Evolutionary conservation across 2,113 vertebrate species (phyloP).

Genomic region (Bufo bufo): DNA sequence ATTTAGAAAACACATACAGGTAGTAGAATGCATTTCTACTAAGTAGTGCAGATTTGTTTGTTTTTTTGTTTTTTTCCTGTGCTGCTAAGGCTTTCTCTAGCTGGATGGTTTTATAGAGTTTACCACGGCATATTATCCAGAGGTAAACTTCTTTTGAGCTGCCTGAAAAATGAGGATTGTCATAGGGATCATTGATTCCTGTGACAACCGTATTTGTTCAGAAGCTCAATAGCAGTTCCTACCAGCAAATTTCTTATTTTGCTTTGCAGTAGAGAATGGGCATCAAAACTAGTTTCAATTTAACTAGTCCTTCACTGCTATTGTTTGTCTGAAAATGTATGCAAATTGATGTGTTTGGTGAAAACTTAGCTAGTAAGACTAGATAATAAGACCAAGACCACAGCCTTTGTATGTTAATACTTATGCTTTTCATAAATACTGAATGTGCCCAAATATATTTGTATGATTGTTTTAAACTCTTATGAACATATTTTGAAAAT

Average conservation of each 20-base stretch:
- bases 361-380: not conserved
- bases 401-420: not conserved
- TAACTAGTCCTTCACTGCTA: not conserved
- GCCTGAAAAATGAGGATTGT: slow-evolving; percentile 13
- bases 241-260: not conserved
- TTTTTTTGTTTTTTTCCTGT: not conserved
- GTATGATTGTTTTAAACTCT: not conserved
- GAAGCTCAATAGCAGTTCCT: not conserved
- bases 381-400: not conserved
- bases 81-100: not conserved
- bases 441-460: not conserved
- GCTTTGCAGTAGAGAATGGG: not conserved
- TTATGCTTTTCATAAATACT: not conserved
- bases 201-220: slow-evolving; percentile 20
- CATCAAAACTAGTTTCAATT: not conserved
- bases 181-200: slow-evolving; percentile 30
- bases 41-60: not conserved
- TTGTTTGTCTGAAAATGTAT: not conserved
- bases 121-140: not conserved
- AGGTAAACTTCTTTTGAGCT: slow-evolving; percentile 16
- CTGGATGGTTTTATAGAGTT: slow-evolving; percentile 9
- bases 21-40: not conserved
- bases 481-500: not conserved
- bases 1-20: not conserved
- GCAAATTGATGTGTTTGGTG: not conserved